Percentiles rank a stretch among this genome's conserved stretches.
These are phyloP conservation scores for Pseudomugil gertrudae DNA, from an alignment of 2,797 vertebrate genomes.

Conservation along the genomic window DNA sequence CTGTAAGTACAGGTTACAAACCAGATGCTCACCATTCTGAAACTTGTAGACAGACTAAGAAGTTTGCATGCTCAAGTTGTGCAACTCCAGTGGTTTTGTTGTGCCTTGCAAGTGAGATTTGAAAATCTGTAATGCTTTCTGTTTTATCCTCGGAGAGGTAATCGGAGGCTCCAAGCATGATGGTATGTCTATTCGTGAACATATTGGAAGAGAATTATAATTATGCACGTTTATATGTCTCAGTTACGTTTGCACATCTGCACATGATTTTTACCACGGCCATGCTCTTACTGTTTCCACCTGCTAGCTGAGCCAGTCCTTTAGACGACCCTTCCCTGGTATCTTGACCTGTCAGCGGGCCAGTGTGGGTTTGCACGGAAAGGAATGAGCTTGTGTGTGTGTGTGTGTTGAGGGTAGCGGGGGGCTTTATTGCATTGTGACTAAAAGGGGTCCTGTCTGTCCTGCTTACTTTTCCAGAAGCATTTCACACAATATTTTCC, in stretches of 20 bases:
- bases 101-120: slow-evolving; percentile 17
- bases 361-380: slow-evolving; percentile 29
- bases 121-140: slow-evolving; percentile 5
- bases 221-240: slow-evolving; percentile 10
- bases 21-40: slow-evolving; percentile 26
- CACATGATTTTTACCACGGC: slow-evolving; percentile 35
- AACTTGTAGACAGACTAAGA: slow-evolving; percentile 41
- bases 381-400: slow-evolving; percentile 11
- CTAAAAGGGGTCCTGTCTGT: slow-evolving; percentile 55
- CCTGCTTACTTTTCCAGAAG: slow-evolving; percentile 52
- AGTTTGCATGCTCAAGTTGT: slow-evolving; percentile 21
- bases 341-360: slow-evolving; percentile 49
- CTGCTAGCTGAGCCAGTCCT: slow-evolving; percentile 21
- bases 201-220: slow-evolving; percentile 16
- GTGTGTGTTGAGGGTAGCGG: background rate
- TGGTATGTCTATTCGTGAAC: slow-evolving; percentile 17
- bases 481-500: slow-evolving; percentile 18
- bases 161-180: slow-evolving; percentile 11
- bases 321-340: slow-evolving; percentile 28
- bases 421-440: slow-evolving; percentile 57
- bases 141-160: slow-evolving; percentile 22
- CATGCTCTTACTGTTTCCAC: slow-evolving; percentile 55
- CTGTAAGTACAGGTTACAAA: slow-evolving; percentile 12
- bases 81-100: slow-evolving; percentile 19
- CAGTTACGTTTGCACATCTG: slow-evolving; percentile 37